Percentiles rank a stretch among this genome's conserved stretches.
phyloP scores from a whole-genome alignment of 2,888 invertebrate genomes.

The Pantelozetes paolii region DNA sequence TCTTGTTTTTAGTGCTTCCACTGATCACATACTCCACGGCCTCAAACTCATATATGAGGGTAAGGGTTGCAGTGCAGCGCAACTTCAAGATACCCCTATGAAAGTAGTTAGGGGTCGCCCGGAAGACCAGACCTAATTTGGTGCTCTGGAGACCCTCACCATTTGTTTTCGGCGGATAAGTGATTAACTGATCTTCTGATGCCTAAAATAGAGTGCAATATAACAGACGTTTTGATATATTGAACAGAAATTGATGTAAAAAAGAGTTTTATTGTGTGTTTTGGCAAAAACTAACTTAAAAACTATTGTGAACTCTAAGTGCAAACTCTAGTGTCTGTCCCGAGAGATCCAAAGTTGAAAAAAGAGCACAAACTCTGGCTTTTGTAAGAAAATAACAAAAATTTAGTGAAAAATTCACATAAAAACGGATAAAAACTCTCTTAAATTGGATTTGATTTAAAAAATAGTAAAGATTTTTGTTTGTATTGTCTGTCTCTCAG shows the following conservation, averaged over 20 bases:
- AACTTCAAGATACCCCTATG: slow-evolving; percentile 30
- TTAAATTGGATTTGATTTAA: slow-evolving; percentile 18
- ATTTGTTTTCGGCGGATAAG: slow-evolving; percentile 20
- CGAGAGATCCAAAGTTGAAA: not conserved
- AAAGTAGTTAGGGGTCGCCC: slow-evolving; percentile 37
- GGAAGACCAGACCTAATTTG: slow-evolving; percentile 39
- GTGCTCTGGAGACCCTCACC: slow-evolving; percentile 22
- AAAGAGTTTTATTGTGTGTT: too few species aligned
- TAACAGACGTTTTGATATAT: not conserved
- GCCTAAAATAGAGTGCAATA: slow-evolving; percentile 25
- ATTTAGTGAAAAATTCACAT: not conserved
- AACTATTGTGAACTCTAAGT: not conserved
- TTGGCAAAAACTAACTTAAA: not conserved
- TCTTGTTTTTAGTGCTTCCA: slow-evolving; percentile 36
- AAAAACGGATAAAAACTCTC: not conserved
- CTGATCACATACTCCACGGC: slow-evolving; percentile 35
- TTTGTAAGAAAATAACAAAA: not conserved
- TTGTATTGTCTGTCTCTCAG: not conserved
- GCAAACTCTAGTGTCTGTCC: slow-evolving; percentile 2
- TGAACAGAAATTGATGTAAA: too few species aligned
- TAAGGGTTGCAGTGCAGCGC: slow-evolving; percentile 38
- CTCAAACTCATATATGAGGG: slow-evolving; percentile 40
- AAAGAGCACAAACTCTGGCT: not conserved
- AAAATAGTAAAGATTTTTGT: slow-evolving; percentile 12
- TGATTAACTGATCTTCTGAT: slow-evolving; percentile 27